phyloP scores from a whole-genome alignment of 30 jellyfish, hydroid and myxozoan species.

The Sanderia malayensis region DNA sequence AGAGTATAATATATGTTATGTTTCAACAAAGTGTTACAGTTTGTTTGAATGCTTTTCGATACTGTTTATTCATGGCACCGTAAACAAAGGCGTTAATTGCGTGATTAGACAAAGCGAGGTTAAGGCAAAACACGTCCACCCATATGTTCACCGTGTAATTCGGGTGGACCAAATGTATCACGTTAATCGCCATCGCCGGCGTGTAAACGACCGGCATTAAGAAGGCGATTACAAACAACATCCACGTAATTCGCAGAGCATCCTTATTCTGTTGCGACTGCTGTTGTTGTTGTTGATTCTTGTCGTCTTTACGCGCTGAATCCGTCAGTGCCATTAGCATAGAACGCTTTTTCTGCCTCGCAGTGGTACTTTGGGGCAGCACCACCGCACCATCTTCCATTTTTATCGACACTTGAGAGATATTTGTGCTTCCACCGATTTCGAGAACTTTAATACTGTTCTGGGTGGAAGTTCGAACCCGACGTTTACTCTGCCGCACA shows the following conservation, averaged over 20 bases:
- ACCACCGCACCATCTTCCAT: background rate
- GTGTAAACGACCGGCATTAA: conserved; percentile 38
- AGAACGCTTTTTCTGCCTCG: no score
- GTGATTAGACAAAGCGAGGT: conserved; percentile 52
- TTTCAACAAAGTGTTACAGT: conserved; percentile 1
- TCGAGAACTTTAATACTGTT: background rate
- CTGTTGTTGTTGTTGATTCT: no score
- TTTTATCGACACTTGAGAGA: conserved; percentile 28
- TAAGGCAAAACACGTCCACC: conserved; percentile 32
- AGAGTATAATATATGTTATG: no score
- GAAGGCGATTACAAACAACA: conserved; percentile 31
- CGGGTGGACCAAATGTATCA: conserved; percentile 28
- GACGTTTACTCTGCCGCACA: conserved; percentile 19
- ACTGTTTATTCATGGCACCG: conserved; percentile 52
- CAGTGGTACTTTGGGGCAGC: background rate
- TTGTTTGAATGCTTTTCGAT: conserved; percentile 31
- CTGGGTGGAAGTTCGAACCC: background rate
- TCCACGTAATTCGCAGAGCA: conserved; percentile 12
- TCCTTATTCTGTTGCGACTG: background rate
- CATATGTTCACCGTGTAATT: conserved; percentile 9
- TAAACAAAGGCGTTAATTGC: conserved; percentile 43
- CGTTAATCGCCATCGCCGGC: conserved; percentile 37
- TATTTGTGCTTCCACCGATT: background rate
- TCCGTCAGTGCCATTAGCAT: background rate
- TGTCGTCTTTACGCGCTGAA: background rate